Evolutionary conservation across 2,797 vertebrate species (phyloP), one percentile per base, ranked within the genome.

Genomic region (Chloroceryle inda): DNA sequence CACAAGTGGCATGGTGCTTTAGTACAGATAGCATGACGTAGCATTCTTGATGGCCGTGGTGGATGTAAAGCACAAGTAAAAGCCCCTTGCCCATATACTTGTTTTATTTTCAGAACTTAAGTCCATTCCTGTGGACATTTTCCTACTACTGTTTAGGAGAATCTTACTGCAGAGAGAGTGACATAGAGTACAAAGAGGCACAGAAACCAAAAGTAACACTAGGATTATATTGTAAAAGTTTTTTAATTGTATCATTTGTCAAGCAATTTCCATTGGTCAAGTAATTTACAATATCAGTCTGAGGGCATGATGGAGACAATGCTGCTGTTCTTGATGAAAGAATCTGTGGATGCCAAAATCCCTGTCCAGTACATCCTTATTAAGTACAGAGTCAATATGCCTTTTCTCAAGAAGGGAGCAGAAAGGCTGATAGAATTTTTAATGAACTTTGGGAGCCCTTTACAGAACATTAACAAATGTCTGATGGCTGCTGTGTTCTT

Each of bases 391-490:
- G 55, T n/a, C 55, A 80, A 31, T 68, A 56, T 68, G 49, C 8
- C 31, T 75, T 68, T 80, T 84, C 47, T 96, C 62, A 44, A 49
- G 53, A 75, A 75, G 23, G 18, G 27, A 90, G 27, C 71, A 63
- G 24, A 59, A 88, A 76, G 13, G 21, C 61, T 86, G 62, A 26
- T 62, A 13, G 40, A 52, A 29, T 78, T 94, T 87, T 92, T 76
- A 72, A 93, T 88, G 74, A 88, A 94, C 47, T 75, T 88, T 84
- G 29, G 29, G 76, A 86, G n/a, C 31, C 45, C 38, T 75, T 90
- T 81, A 27, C 31, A 59, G 50, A 86, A 69, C 20, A 59, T 45
- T 82, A 80, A 88, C n/a, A 73, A 84, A 86, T 49, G 38, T 71
- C 49, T 84, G 31, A 76, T 63, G 69, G 55, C 23, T 91, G 62